A percentile compares a stretch with the other conserved stretches of the same genome.
Evolutionary conservation across 1,140 invertebrate genomes (phyloP).

Genomic region (Subanguina moxae): DNA sequence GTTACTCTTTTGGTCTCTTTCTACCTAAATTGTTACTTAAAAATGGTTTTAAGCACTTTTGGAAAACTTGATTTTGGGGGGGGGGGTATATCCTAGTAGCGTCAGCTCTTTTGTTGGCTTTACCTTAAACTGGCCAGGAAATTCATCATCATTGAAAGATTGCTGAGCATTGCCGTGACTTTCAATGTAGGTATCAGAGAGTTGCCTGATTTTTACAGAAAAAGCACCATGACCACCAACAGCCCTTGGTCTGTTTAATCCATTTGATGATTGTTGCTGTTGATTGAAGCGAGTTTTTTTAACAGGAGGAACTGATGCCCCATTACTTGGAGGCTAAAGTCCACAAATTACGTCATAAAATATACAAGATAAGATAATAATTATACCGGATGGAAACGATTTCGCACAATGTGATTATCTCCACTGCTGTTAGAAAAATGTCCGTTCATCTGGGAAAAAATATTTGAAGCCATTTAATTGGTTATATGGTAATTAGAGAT

Average conservation of each 20-base stretch:
- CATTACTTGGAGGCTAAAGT: neutral
- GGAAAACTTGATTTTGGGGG: too few species aligned
- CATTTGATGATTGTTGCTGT: neutral
- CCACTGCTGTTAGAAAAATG: too few species aligned
- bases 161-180: neutral
- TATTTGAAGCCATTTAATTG: too few species aligned
- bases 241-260: too few species aligned
- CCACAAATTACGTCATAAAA: neutral
- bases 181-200: neutral
- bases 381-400: neutral
- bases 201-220: neutral
- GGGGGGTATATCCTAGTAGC: too few species aligned
- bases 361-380: neutral
- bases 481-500: too few species aligned
- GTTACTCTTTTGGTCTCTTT: too few species aligned
- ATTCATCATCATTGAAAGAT: constrained; percentile 13
- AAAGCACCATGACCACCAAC: too few species aligned
- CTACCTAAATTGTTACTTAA: too few species aligned
- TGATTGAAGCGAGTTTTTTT: neutral
- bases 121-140: constrained; percentile 21
- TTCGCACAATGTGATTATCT: neutral
- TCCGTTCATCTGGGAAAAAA: too few species aligned
- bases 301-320: neutral
- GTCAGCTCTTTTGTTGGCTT: neutral
- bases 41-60: too few species aligned